These are phyloP conservation scores for Aix galericulata DNA, from an alignment of 2,113 vertebrate genomes.

Conservation along the genomic window DNA sequence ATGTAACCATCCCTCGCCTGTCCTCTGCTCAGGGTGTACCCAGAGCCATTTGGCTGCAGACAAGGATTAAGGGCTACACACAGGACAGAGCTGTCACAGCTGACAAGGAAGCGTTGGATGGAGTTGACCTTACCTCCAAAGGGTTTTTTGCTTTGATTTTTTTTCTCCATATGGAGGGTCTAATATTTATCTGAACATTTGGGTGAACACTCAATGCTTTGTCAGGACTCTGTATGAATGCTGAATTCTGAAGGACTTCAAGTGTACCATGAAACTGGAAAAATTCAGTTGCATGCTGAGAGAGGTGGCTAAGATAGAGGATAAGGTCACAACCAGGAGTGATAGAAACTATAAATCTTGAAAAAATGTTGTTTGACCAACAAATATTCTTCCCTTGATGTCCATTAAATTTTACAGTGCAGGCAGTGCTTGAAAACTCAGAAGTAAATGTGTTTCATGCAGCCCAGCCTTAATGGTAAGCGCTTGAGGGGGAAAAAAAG, in stretches of 20 bases:
- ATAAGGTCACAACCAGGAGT: constrained; percentile 47
- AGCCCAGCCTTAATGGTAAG: background rate
- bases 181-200: constrained; percentile 54
- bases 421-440: constrained; percentile 12
- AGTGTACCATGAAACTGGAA: constrained; percentile 64
- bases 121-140: constrained; percentile 24
- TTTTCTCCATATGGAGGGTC: constrained; percentile 20
- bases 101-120: background rate
- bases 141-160: background rate
- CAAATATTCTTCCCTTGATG: constrained; percentile 59
- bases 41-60: background rate
- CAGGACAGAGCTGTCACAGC: background rate
- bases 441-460: background rate
- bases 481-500: rapidly evolving
- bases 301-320: constrained; percentile 2
- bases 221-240: constrained; percentile 52
- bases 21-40: background rate
- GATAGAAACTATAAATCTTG: constrained; percentile 66
- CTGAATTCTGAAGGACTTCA: constrained; percentile 63
- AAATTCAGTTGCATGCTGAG: constrained; percentile 68
- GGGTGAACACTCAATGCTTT: constrained; percentile 60
- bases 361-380: constrained; percentile 52
- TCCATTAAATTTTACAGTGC: constrained; percentile 57
- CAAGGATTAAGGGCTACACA: background rate
- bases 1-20: background rate